These are phyloP conservation scores for Coregonus suidteri DNA, from an alignment of 2,797 vertebrate genomes.

Conservation along the genomic window DNA sequence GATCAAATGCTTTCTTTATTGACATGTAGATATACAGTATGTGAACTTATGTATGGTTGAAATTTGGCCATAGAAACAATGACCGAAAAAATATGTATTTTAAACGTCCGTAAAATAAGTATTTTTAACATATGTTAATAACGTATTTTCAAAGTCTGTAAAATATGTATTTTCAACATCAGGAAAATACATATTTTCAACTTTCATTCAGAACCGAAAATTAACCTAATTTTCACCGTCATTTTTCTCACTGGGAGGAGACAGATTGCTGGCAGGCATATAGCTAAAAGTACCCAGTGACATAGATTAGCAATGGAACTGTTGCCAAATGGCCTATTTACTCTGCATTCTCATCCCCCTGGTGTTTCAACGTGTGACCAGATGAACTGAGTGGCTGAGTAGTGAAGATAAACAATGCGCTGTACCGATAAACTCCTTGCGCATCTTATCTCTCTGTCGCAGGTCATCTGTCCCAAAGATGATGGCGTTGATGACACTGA, in stretches of 20 bases:
- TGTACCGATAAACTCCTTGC: constrained; percentile 94
- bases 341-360: constrained; percentile 20
- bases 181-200: too few relatives aligned
- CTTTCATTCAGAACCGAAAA: too few relatives aligned
- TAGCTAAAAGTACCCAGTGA: constrained; percentile 17
- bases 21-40: too few relatives aligned
- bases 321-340: constrained; percentile 46
- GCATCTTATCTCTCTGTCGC: constrained; percentile 84
- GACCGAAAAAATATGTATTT: too few relatives aligned
- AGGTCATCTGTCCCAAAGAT: constrained; percentile 91
- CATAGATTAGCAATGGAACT: constrained; percentile 6
- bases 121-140: too few relatives aligned
- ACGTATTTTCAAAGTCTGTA: too few relatives aligned
- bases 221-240: too few relatives aligned
- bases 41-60: too few relatives aligned
- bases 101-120: too few relatives aligned
- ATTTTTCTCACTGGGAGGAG: background rate
- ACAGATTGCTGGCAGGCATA: background rate
- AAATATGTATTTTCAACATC: too few relatives aligned
- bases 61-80: too few relatives aligned
- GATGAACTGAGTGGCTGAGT: constrained; percentile 2
- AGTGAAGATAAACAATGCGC: background rate
- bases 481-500: constrained; percentile 93
- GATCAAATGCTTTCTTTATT: too few relatives aligned
- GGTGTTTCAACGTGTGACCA: constrained; percentile 23